phyloP scores from a whole-genome alignment of 2,797 vertebrate genomes.

The Eutrigla gurnardus region DNA sequence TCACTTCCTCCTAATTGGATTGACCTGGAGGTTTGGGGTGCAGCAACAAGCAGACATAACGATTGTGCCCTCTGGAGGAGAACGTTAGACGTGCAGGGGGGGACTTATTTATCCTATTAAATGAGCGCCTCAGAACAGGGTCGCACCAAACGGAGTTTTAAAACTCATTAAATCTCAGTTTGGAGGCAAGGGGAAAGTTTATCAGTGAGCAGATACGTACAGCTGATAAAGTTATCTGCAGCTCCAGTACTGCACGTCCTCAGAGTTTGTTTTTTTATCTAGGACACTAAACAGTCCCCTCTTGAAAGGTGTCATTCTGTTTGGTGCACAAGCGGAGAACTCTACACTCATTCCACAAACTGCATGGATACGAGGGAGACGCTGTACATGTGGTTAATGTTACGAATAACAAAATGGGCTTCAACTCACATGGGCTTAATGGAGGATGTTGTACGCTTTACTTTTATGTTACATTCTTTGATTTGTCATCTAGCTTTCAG shows the following conservation, averaged over 20 bases:
- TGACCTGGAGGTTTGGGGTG: constrained; percentile 86
- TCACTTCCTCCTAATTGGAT: constrained; percentile 88
- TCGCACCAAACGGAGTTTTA: constrained; percentile 80
- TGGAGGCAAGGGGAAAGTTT: constrained; percentile 49
- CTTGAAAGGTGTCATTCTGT: constrained; percentile 16
- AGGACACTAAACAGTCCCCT: constrained; percentile 2
- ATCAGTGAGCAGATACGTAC: constrained; percentile 17
- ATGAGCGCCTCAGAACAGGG: constrained; percentile 78
- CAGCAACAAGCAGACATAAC: constrained; percentile 85
- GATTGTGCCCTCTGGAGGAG: constrained; percentile 85
- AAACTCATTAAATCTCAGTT: constrained; percentile 84
- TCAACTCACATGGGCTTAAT: too few relatives aligned
- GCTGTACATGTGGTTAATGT: too few relatives aligned
- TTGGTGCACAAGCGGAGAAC: constrained; percentile 8
- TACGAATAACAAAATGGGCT: too few relatives aligned
- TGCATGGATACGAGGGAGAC: too few relatives aligned
- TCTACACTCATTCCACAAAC: too few relatives aligned
- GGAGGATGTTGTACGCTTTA: too few relatives aligned
- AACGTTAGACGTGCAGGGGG: constrained; percentile 74
- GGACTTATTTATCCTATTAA: constrained; percentile 89
- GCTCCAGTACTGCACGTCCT: constrained; percentile 10
- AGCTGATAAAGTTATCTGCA: constrained; percentile 26
- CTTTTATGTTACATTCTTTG: too few relatives aligned
- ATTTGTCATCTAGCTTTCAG: not conserved
- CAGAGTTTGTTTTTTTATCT: constrained; percentile 10